A percentile compares a stretch with the other conserved stretches of the same genome.
Evolutionary conservation across 2,797 vertebrate genomes (phyloP).

Genomic region (Platalea minor): DNA sequence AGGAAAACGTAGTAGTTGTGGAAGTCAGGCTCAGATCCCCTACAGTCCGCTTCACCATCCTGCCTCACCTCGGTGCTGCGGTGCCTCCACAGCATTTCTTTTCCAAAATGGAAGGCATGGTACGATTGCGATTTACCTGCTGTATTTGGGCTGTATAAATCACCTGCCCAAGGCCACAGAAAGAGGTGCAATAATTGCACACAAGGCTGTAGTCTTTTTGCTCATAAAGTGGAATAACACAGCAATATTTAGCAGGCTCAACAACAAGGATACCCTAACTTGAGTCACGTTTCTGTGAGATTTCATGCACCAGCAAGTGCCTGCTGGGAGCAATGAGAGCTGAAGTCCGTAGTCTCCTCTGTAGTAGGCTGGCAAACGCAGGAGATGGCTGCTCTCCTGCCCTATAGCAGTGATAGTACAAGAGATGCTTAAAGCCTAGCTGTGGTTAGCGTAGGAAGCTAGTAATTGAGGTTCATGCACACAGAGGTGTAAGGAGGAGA

Average conservation of each 20-base stretch:
- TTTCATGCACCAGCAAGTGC: background rate
- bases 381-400: background rate
- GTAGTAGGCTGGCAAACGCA: background rate
- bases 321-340: fast-evolving
- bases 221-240: background rate
- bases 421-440: background rate
- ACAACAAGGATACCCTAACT: background rate
- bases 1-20: background rate
- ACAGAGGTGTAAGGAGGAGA: background rate
- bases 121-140: background rate
- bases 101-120: background rate
- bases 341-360: background rate
- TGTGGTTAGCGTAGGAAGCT: background rate
- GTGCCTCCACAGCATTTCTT: background rate
- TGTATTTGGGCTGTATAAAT: background rate
- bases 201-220: background rate
- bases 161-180: background rate
- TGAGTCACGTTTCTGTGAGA: background rate
- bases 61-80: background rate
- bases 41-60: background rate
- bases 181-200: background rate
- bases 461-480: background rate
- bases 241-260: background rate
- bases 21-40: background rate
- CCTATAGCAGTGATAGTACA: background rate